Evolutionary conservation across 2,797 vertebrate genomes (phyloP), one percentile per base, ranked within the genome.

Genomic region (Tenualosa ilisha): DNA sequence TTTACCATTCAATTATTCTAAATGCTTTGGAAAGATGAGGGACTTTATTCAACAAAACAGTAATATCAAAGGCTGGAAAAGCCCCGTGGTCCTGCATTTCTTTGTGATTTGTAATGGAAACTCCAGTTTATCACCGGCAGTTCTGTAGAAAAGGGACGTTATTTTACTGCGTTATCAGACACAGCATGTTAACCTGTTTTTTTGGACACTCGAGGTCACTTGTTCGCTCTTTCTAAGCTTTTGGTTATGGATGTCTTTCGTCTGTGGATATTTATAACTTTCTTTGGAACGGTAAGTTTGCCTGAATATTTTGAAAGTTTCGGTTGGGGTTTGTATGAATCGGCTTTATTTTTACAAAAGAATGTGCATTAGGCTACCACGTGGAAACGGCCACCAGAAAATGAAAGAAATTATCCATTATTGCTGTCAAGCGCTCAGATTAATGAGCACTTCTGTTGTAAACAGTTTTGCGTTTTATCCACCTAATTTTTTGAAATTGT

Each of bases 261-360:
- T 82, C 65, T 90, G n/a, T 89, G 88, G 82, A 82, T 90, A 24
- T 46, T 89, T 6, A 6, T 46, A 20, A 75, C 63, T 86, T 85
- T 89, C 49, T 90, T 86, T 85, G 84, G 79, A 87, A 63, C 84
- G 51, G 89, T 90, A 51, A 88, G 89, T 89, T 72, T 26, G 37
- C 3, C 2, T 37, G 40, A 15, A 40, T 46, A 9, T 6, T 79
- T 79, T 46, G 2, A 24, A 31, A 40, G 15, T 75, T 75, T 75
- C 12, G 31, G 8, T 46, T 2, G 6, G 17, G 40, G 3, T 22
- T 6, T 6, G 26, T 72, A 40, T 17, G 31, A 43, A 40, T 40
- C 31, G 9, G 13, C 1, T 40, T 15, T 15, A 37, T 65, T 15
- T 40, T 26, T 26, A 31, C 11, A 12, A 72, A 9, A 13, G 37